A percentile compares a stretch with the other conserved stretches of the same genome.
Conservation (phyloP, 2,113 vertebrate genomes). For the Alectura lathami region DNA sequence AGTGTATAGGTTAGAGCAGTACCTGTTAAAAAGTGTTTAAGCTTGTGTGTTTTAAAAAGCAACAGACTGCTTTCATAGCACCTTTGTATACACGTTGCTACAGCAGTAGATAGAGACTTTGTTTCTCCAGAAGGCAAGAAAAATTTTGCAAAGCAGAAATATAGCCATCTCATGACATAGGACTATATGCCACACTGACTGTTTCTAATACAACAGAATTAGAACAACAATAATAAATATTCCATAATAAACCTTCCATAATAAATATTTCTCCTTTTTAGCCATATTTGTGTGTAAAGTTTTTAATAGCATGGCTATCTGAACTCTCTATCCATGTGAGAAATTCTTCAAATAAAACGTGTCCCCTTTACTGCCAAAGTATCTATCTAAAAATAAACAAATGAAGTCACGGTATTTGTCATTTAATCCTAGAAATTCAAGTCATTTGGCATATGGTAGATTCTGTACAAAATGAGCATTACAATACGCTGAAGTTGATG, state of each 20-base stretch:
- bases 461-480: neutral
- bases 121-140: neutral
- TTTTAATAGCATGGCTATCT: neutral
- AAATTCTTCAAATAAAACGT: neutral
- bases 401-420: neutral
- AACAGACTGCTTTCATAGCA: neutral
- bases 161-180: neutral
- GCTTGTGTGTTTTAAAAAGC: neutral
- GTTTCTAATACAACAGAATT: neutral
- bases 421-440: neutral
- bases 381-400: neutral
- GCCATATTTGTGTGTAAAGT: neutral
- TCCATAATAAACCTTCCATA: no score
- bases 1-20: neutral
- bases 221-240: no score
- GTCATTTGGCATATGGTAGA: neutral
- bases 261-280: neutral
- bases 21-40: neutral
- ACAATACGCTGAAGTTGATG: neutral
- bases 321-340: accelerated
- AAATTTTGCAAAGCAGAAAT: neutral
- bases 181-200: neutral
- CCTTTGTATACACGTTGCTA: neutral
- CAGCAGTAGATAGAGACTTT: neutral
- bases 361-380: neutral